Conservation (phyloP, 2,113 vertebrate genomes). For the Hypomesus transpacificus region DNA sequence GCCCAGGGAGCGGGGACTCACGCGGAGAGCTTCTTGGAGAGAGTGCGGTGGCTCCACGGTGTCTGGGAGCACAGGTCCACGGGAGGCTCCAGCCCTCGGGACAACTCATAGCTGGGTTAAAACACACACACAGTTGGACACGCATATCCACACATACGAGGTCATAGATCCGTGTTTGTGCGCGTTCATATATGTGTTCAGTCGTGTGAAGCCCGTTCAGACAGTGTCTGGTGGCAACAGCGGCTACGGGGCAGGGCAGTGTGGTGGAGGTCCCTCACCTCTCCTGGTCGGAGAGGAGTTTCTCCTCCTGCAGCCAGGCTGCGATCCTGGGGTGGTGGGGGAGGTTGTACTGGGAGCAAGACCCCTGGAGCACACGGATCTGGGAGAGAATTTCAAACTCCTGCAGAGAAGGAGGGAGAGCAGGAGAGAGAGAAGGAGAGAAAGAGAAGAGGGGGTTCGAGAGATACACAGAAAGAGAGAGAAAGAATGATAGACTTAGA, state of each 20-base stretch:
- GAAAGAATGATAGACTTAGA: too few relatives aligned
- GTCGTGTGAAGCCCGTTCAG: too few relatives aligned
- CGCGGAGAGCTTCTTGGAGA: slow-evolving; percentile 82
- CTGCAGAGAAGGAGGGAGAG: slow-evolving; percentile 48
- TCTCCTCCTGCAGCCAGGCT: slow-evolving; percentile 67
- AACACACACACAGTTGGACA: not conserved
- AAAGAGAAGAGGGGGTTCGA: not conserved
- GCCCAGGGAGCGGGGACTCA: slow-evolving; percentile 59
- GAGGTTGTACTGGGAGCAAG: slow-evolving; percentile 74
- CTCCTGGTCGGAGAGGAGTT: slow-evolving; percentile 78
- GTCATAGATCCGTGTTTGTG: too few relatives aligned
- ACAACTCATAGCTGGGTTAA: slow-evolving; percentile 77
- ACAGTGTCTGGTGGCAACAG: too few relatives aligned
- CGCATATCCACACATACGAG: not conserved
- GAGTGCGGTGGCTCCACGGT: slow-evolving; percentile 67
- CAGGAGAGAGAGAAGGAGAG: not conserved
- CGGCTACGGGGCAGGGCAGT: too few relatives aligned
- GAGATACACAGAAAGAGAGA: not conserved
- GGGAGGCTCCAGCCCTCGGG: slow-evolving; percentile 78
- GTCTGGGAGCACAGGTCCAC: slow-evolving; percentile 78
- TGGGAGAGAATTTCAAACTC: slow-evolving; percentile 83
- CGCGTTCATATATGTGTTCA: too few relatives aligned
- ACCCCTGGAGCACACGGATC: slow-evolving; percentile 79
- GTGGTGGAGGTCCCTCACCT: slow-evolving; percentile 65
- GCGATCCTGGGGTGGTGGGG: slow-evolving; percentile 58